Conservation (phyloP, 2,113 vertebrate genomes). For the Mirza zaza region DNA sequence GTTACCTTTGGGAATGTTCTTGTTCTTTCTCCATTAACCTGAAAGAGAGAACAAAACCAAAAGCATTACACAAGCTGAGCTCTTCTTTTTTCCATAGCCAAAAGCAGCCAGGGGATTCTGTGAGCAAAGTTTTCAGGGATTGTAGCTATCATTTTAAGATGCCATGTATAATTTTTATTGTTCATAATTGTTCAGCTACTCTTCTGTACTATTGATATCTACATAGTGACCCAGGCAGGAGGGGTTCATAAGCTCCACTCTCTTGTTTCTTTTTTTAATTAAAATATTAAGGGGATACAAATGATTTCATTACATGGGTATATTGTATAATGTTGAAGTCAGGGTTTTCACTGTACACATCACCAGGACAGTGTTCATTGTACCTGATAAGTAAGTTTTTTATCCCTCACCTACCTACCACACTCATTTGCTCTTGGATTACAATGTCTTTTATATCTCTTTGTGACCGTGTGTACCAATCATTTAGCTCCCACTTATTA, state of each 20-base stretch:
- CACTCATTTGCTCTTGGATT: too few relatives aligned
- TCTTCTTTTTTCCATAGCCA: not conserved
- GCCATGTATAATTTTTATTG: not conserved
- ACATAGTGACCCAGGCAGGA: not conserved
- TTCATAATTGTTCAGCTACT: not conserved
- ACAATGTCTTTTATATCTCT: too few relatives aligned
- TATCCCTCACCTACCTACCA: too few relatives aligned
- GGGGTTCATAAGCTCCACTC: not conserved
- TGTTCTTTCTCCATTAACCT: not conserved
- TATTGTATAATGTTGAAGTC: too few relatives aligned
- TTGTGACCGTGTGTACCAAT: too few relatives aligned
- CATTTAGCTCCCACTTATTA: too few relatives aligned
- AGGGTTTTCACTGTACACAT: too few relatives aligned
- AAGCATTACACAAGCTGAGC: not conserved
- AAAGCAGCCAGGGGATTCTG: not conserved
- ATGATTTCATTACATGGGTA: too few relatives aligned
- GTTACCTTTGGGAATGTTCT: not conserved
- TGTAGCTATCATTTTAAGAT: constrained; percentile 3
- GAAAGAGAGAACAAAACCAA: not conserved
- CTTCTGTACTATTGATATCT: not conserved
- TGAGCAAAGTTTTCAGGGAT: not conserved
- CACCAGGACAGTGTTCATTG: too few relatives aligned
- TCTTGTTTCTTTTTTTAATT: not conserved
- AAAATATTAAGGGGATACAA: too few relatives aligned
- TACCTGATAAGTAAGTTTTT: too few relatives aligned